These are phyloP conservation scores for Pseudomugil tenellus DNA, from an alignment of 2,797 vertebrate species.

Conservation along the genomic window DNA sequence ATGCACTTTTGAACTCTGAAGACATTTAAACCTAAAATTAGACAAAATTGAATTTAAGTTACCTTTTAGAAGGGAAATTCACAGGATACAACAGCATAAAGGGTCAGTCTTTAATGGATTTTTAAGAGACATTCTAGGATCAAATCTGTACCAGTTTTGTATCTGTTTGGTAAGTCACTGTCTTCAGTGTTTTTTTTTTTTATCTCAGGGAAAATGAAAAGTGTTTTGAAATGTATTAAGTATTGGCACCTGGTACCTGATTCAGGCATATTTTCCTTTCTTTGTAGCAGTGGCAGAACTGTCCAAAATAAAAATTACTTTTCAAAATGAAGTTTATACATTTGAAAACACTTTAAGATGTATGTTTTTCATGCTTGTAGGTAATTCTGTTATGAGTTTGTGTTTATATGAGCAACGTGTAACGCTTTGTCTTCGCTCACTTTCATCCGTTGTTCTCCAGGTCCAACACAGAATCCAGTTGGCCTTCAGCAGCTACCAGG, in stretches of 20 bases:
- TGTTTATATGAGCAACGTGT: not conserved
- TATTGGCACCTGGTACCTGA: too few relatives aligned
- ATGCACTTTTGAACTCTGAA: not conserved
- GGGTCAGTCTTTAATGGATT: slow-evolving; percentile 5
- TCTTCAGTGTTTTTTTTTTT: not conserved
- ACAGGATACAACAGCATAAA: not conserved
- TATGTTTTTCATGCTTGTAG: not conserved
- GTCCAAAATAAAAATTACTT: not conserved
- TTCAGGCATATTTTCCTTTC: too few relatives aligned
- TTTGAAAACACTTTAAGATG: not conserved
- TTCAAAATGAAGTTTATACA: not conserved
- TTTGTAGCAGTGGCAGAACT: not conserved
- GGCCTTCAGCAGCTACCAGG: slow-evolving; percentile 83
- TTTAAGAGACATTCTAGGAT: not conserved
- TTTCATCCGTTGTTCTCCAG: slow-evolving; percentile 66
- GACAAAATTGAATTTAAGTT: too few relatives aligned
- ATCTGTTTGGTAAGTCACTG: slow-evolving; percentile 4
- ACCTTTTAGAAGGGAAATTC: not conserved
- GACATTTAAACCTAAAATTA: not conserved
- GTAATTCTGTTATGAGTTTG: not conserved
- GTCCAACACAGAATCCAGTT: slow-evolving; percentile 88
- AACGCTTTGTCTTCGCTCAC: slow-evolving; percentile 1
- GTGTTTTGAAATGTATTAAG: too few relatives aligned
- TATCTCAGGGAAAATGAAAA: too few relatives aligned
- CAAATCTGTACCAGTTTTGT: slow-evolving; percentile 1